Percentiles rank a stretch among this genome's conserved stretches.
phyloP scores from a whole-genome alignment of 2,888 invertebrate species.

The Stictocephala bisonia region DNA sequence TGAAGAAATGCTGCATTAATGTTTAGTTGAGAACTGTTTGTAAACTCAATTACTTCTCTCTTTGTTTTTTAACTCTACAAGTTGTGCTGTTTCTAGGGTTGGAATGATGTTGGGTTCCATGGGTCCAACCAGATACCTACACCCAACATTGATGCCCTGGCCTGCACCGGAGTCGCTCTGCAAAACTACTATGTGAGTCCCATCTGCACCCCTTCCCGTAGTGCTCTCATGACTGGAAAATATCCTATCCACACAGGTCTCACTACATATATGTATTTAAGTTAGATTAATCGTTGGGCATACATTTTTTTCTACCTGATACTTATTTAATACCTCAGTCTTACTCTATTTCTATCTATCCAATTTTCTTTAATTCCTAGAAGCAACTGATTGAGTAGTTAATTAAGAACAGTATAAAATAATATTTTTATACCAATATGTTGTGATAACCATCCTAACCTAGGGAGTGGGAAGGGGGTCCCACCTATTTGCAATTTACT shows the following conservation, averaged over 20 bases:
- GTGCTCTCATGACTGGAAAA: slow-evolving; percentile 67
- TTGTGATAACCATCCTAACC: too few relatives aligned
- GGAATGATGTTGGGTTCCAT: slow-evolving; percentile 70
- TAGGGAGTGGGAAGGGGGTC: too few relatives aligned
- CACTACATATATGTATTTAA: slow-evolving; percentile 20
- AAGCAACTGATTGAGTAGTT: too few relatives aligned
- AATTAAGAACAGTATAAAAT: too few relatives aligned
- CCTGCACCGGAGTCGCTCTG: slow-evolving; percentile 67
- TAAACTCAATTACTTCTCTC: not conserved
- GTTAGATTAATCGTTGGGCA: not conserved
- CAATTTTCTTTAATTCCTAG: too few relatives aligned
- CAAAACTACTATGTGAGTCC: slow-evolving; percentile 70
- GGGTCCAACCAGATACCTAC: slow-evolving; percentile 69
- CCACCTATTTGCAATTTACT: too few relatives aligned
- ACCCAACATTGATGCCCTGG: slow-evolving; percentile 69
- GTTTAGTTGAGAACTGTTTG: not conserved
- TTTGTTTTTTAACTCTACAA: too few relatives aligned
- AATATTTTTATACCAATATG: too few relatives aligned
- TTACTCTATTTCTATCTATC: too few relatives aligned
- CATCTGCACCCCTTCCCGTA: slow-evolving; percentile 68
- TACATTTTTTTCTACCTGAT: not conserved
- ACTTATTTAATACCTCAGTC: too few relatives aligned
- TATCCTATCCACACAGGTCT: slow-evolving; percentile 68
- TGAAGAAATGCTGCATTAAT: not conserved
- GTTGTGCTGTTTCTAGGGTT: slow-evolving; percentile 67